phyloP scores from a whole-genome alignment of 2,797 vertebrate genomes.

The Myripristis murdjan region DNA sequence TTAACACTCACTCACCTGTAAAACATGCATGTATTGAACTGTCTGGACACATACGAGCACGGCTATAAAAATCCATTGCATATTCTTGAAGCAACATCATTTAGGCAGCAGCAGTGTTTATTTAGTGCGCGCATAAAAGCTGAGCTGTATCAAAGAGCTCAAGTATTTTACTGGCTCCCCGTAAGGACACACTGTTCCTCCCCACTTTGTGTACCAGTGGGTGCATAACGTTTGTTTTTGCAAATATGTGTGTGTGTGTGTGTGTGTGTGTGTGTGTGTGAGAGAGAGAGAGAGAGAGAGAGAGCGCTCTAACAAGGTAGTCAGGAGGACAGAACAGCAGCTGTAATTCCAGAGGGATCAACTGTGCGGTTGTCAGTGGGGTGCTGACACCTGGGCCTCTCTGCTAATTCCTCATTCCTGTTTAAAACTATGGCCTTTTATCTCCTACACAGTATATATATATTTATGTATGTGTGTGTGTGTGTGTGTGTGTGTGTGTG shows the following conservation, averaged over 20 bases:
- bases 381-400: conserved; percentile 70
- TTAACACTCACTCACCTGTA: conserved; percentile 5
- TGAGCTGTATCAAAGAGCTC: not conserved
- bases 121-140: not conserved
- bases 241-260: conserved; percentile 5
- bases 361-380: conserved; percentile 59
- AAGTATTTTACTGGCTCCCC: not conserved
- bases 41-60: too few relatives aligned
- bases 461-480: conserved; percentile 10
- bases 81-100: too few relatives aligned
- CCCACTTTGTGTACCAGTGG: not conserved
- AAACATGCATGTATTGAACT: not conserved
- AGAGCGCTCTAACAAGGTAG: not conserved
- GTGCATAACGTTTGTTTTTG: not conserved
- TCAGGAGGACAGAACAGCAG: conserved; percentile 56
- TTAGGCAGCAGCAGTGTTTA: too few relatives aligned
- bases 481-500: conserved; percentile 29
- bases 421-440: conserved; percentile 57
- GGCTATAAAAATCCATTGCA: too few relatives aligned
- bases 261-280: conserved; percentile 40
- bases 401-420: conserved; percentile 70
- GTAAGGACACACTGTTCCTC: not conserved
- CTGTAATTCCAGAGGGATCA: conserved; percentile 60
- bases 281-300: conserved; percentile 19
- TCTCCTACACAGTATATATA: conserved; percentile 17